A percentile compares a stretch with the other conserved stretches of the same genome.
Conservation (phyloP, 2,797 vertebrate species). For the Sebastes nivosus region DNA sequence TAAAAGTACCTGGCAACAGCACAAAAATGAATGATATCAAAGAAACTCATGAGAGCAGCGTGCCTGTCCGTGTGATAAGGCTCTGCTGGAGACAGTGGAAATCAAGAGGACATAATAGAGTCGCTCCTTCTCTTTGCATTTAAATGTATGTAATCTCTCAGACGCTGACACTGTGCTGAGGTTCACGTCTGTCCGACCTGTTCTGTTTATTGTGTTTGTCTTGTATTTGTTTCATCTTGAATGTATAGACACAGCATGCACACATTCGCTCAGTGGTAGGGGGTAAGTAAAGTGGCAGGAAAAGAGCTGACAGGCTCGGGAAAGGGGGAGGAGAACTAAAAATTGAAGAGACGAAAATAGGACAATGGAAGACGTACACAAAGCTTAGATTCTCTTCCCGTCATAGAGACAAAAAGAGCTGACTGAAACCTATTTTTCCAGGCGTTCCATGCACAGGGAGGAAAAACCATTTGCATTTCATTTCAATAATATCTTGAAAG, state of each 20-base stretch:
- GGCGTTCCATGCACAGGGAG: slow-evolving; percentile 33
- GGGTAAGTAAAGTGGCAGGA: slow-evolving; percentile 19
- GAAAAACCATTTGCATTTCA: slow-evolving; percentile 65
- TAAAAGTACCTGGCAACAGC: slow-evolving; percentile 39
- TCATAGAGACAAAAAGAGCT: slow-evolving; percentile 42
- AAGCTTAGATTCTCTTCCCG: slow-evolving; percentile 32
- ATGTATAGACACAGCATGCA: slow-evolving; percentile 3
- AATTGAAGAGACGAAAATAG: slow-evolving; percentile 53
- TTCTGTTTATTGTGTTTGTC: slow-evolving; percentile 16
- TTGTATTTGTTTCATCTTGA: slow-evolving; percentile 14
- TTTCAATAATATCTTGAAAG: slow-evolving; percentile 76
- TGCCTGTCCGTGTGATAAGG: slow-evolving; percentile 32
- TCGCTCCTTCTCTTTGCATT: slow-evolving; percentile 27
- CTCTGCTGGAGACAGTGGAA: slow-evolving; percentile 15
- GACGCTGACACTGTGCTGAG: slow-evolving; percentile 15
- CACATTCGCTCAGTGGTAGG: background rate
- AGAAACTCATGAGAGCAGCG: slow-evolving; percentile 12
- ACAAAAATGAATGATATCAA: slow-evolving; percentile 36
- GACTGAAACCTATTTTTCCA: slow-evolving; percentile 63
- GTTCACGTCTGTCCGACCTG: slow-evolving; percentile 18
- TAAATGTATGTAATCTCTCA: slow-evolving; percentile 13
- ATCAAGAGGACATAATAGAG: slow-evolving; percentile 33
- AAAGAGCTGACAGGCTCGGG: slow-evolving; percentile 19
- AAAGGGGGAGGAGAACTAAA: slow-evolving; percentile 27
- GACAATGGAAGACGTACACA: slow-evolving; percentile 56